Percentiles rank a stretch among this genome's conserved stretches.
Evolutionary conservation across 2,888 invertebrate species (phyloP).

Genomic region (Mesorhabditis belari): DNA sequence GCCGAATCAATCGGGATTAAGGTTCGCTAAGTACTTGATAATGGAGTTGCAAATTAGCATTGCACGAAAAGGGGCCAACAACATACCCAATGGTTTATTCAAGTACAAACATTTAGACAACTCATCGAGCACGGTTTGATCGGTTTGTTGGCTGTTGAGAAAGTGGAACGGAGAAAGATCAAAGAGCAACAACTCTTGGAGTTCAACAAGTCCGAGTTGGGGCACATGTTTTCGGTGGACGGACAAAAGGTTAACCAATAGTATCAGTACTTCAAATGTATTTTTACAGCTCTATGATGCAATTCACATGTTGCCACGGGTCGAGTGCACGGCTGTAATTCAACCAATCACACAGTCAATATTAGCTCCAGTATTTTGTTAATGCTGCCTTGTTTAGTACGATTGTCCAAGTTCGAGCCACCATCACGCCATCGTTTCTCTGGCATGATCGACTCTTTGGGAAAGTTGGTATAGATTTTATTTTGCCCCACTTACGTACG

Average conservation of each 20-base stretch:
- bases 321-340: constrained; percentile 75
- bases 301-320: constrained; percentile 74
- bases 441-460: constrained; percentile 67
- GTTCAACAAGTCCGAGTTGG: constrained; percentile 79
- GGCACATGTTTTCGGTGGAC: constrained; percentile 40
- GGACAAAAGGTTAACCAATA: constrained; percentile 29
- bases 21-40: constrained; percentile 14
- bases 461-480: constrained; percentile 63
- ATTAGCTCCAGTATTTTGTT: background rate
- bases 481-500: constrained; percentile 43
- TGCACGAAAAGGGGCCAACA: too few relatives aligned
- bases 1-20: constrained; percentile 73
- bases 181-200: constrained; percentile 68
- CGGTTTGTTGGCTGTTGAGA: constrained; percentile 60
- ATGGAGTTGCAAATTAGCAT: too few relatives aligned
- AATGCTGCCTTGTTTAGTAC: constrained; percentile 18
- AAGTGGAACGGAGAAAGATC: constrained; percentile 72
- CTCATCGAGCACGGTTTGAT: constrained; percentile 3
- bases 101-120: too few relatives aligned
- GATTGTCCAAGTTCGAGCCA: constrained; percentile 54
- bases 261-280: constrained; percentile 48
- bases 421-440: constrained; percentile 62
- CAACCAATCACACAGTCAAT: constrained; percentile 78
- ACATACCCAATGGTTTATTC: too few relatives aligned
- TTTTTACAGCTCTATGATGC: constrained; percentile 66